A percentile compares a stretch with the other conserved stretches of the same genome.
phyloP scores from a whole-genome alignment of 2,797 vertebrate genomes.

The Serranus cabrilla region DNA sequence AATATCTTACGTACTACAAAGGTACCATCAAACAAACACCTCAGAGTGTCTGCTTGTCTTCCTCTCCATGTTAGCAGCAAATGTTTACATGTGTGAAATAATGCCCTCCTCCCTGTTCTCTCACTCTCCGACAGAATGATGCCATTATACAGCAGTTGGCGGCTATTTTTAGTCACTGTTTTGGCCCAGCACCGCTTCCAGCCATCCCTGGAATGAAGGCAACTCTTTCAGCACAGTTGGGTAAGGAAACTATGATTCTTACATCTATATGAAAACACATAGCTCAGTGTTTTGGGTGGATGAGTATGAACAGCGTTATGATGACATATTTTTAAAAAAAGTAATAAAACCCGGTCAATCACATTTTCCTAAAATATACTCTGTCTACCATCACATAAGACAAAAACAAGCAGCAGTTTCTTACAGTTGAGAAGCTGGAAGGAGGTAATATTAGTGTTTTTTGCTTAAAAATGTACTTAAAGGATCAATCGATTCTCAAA shows the following conservation, averaged over 20 bases:
- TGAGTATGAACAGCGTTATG: neutral
- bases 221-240: conserved; percentile 91
- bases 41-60: neutral
- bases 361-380: neutral
- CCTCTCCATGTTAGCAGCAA: neutral
- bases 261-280: neutral
- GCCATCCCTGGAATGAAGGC: conserved; percentile 89
- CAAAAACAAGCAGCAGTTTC: neutral
- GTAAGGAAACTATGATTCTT: conserved; percentile 52
- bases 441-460: neutral
- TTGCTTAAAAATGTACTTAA: neutral
- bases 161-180: conserved; percentile 93
- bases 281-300: neutral
- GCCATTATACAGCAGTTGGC: conserved; percentile 92
- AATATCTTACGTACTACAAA: conserved; percentile 93
- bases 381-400: neutral
- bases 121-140: conserved; percentile 87
- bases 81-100: neutral
- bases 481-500: neutral
- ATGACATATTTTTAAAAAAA: neutral
- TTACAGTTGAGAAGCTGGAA: neutral
- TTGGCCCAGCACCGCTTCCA: conserved; percentile 92
- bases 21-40: conserved; percentile 71
- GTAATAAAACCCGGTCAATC: neutral
- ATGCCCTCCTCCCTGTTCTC: conserved; percentile 5